These are phyloP conservation scores for Colistium nudipinnis DNA, from an alignment of 2,113 vertebrate species.

Conservation along the genomic window DNA sequence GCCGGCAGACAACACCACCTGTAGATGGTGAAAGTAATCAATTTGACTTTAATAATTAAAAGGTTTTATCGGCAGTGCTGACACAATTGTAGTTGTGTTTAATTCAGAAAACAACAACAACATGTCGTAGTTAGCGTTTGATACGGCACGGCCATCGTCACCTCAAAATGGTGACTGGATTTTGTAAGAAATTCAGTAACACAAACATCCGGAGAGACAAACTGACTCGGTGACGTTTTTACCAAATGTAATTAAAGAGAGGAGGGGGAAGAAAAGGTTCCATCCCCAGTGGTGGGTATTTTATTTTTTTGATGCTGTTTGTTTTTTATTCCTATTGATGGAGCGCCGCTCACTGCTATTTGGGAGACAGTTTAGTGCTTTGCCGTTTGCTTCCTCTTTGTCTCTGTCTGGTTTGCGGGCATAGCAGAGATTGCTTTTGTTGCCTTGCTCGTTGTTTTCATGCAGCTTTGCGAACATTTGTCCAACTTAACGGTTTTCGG, in stretches of 20 bases:
- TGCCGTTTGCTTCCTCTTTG: slow-evolving; percentile 40
- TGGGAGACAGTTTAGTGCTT: slow-evolving; percentile 41
- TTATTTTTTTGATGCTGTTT: background rate
- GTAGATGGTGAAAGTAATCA: background rate
- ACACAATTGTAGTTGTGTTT: background rate
- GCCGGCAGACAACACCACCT: background rate
- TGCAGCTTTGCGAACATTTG: slow-evolving; percentile 50
- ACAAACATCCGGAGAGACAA: slow-evolving; percentile 11
- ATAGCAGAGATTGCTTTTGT: slow-evolving; percentile 46
- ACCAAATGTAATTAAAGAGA: slow-evolving; percentile 56
- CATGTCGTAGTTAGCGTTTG: background rate
- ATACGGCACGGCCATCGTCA: background rate
- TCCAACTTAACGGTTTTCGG: slow-evolving; percentile 52
- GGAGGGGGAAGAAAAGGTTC: slow-evolving; percentile 35
- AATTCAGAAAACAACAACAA: background rate
- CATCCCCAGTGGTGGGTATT: slow-evolving; percentile 15
- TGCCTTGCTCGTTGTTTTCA: slow-evolving; percentile 49
- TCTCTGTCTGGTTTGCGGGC: slow-evolving; percentile 40
- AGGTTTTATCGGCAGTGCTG: background rate
- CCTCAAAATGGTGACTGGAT: background rate
- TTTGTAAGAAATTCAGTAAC: background rate
- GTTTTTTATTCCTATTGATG: background rate
- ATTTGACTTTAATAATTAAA: background rate
- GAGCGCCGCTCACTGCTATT: slow-evolving; percentile 12
- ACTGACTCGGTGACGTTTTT: slow-evolving; percentile 43